Evolutionary conservation across 2,888 invertebrate species (phyloP).

Genomic region (Hyppa rectilinea): DNA sequence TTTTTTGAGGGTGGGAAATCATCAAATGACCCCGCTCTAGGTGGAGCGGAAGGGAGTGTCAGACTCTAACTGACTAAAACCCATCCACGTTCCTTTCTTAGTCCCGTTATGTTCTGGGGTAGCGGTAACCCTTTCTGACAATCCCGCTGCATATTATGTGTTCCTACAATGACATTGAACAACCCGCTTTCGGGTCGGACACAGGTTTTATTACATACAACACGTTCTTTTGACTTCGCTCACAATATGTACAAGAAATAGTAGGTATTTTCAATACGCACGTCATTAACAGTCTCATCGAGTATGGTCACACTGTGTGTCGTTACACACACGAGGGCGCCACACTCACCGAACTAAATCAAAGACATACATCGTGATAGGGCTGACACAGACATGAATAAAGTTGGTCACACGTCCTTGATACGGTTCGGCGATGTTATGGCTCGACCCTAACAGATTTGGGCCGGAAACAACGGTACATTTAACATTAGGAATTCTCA

Average conservation of each 20-base stretch:
- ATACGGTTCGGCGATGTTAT: conserved; percentile 45
- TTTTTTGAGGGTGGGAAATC: too few species aligned
- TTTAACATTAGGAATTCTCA: conserved; percentile 46
- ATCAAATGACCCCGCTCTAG: too few species aligned
- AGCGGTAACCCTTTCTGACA: too few species aligned
- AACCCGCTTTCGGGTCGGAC: too few species aligned
- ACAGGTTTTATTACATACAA: too few species aligned
- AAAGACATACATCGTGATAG: conserved; percentile 23
- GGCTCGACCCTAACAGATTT: conserved; percentile 42
- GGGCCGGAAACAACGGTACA: conserved; percentile 46
- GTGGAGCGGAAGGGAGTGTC: too few species aligned
- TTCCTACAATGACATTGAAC: too few species aligned
- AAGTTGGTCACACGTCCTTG: conserved; percentile 45
- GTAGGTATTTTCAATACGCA: conserved; percentile 14
- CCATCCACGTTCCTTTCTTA: too few species aligned
- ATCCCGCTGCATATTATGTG: too few species aligned
- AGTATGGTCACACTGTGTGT: conserved; percentile 26
- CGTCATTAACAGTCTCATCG: conserved; percentile 48
- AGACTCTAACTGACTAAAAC: too few species aligned
- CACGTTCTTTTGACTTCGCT: neutral
- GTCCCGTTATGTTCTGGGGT: too few species aligned
- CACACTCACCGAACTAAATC: conserved; percentile 20
- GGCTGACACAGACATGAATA: conserved; percentile 44
- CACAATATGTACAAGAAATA: neutral
- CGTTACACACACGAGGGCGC: conserved; percentile 25